A percentile compares a stretch with the other conserved stretches of the same genome.
Evolutionary conservation across 2,113 vertebrate species (phyloP).

Genomic region (Bostrychus sinensis): DNA sequence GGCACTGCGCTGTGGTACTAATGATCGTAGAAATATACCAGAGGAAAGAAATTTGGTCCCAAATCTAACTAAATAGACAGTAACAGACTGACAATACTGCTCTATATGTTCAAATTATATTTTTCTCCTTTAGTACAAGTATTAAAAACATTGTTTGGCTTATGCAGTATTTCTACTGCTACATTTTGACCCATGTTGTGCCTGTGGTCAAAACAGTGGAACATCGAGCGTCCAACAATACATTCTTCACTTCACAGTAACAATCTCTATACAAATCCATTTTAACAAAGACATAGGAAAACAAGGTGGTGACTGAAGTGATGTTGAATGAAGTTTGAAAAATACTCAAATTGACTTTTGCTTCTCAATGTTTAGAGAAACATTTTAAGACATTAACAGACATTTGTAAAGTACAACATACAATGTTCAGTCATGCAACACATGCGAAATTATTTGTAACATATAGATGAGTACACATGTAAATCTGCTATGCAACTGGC

Average conservation of each 20-base stretch:
- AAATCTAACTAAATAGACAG: constrained; percentile 63
- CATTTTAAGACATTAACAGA: neutral
- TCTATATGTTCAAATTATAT: constrained; percentile 17
- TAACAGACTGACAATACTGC: constrained; percentile 51
- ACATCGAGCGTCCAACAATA: constrained; percentile 13
- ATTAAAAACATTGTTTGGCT: constrained; percentile 51
- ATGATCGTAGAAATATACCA: constrained; percentile 48
- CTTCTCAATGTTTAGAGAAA: neutral
- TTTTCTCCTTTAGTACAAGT: constrained; percentile 42
- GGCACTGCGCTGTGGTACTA: constrained; percentile 52
- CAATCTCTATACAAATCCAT: constrained; percentile 49
- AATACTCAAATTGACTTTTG: constrained; percentile 26
- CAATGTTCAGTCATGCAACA: constrained; percentile 64
- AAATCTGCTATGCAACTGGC: constrained; percentile 28
- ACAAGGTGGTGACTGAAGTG: constrained; percentile 12
- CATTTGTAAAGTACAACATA: constrained; percentile 33
- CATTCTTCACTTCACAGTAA: constrained; percentile 59
- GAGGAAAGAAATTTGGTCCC: constrained; percentile 72
- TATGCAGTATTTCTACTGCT: constrained; percentile 20
- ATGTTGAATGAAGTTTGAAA: constrained; percentile 8
- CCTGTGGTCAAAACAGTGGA: constrained; percentile 26
- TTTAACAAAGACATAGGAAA: constrained; percentile 37
- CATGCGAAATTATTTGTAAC: constrained; percentile 62
- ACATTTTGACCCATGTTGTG: constrained; percentile 30
- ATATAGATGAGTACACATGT: constrained; percentile 35